Evolutionary conservation across 2,797 vertebrate species (phyloP).

Genomic region (Chloroceryle inda): DNA sequence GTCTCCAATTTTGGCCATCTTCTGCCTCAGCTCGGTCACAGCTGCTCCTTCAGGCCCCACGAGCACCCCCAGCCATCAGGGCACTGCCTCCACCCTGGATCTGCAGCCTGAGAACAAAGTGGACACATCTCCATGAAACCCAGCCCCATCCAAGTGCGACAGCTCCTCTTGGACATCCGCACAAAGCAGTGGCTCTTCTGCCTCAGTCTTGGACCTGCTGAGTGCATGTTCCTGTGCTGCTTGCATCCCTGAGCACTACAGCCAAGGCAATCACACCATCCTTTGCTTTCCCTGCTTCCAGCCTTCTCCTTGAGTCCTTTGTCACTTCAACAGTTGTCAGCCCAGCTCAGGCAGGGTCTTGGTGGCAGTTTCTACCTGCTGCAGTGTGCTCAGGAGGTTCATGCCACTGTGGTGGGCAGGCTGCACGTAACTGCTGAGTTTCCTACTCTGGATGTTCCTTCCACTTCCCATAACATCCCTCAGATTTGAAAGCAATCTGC

Average conservation of each 20-base stretch:
- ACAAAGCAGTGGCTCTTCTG: rapidly evolving
- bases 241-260: rapidly evolving
- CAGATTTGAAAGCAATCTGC: neutral
- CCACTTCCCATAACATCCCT: rapidly evolving
- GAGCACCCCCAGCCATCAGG: rapidly evolving
- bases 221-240: rapidly evolving
- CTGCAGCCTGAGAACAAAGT: neutral
- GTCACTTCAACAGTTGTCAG: neutral
- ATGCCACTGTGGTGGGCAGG: rapidly evolving
- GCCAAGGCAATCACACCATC: rapidly evolving
- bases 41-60: neutral
- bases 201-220: neutral
- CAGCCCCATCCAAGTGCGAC: neutral
- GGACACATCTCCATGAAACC: neutral
- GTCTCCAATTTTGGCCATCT: neutral
- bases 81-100: neutral
- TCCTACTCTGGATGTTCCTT: rapidly evolving
- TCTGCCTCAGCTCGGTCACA: neutral
- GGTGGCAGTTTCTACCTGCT: neutral
- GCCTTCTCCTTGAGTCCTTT: neutral
- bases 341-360: neutral
- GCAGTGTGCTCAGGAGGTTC: neutral
- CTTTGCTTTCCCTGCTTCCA: neutral
- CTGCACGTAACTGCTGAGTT: rapidly evolving
- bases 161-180: neutral